Evolutionary conservation across 2,797 vertebrate genomes (phyloP).

Genomic region (Kryptopterus vitreolus): DNA sequence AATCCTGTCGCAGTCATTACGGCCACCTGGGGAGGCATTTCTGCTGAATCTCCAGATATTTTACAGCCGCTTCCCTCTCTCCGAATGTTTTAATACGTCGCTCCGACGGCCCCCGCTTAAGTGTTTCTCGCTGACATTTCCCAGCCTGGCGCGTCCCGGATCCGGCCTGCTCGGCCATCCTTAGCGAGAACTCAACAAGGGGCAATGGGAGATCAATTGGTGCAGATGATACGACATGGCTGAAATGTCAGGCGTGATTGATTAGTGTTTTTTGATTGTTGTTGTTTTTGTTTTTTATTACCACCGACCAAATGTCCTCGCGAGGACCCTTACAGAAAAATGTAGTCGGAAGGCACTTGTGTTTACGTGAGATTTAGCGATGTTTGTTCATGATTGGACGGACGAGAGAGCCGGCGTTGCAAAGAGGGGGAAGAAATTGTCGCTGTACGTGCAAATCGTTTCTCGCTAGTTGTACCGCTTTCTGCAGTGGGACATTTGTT

Average conservation of each 20-base stretch:
- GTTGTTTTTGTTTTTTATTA: background rate
- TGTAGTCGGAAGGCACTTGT: background rate
- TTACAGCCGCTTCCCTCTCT: conserved; percentile 27
- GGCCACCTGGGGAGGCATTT: conserved; percentile 36
- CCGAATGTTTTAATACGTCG: conserved; percentile 24
- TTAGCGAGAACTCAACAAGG: conserved; percentile 17
- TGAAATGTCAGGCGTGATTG: conserved; percentile 43
- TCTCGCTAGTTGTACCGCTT: background rate
- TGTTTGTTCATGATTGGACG: no score
- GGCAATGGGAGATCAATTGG: conserved; percentile 35
- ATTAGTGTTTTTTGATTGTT: background rate
- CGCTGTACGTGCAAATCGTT: background rate
- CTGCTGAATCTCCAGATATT: conserved; percentile 35
- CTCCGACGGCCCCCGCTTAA: conserved; percentile 13
- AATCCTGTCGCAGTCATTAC: conserved; percentile 30
- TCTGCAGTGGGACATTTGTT: background rate
- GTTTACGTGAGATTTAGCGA: background rate
- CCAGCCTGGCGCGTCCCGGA: background rate
- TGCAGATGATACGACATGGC: conserved; percentile 39
- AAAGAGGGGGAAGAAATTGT: background rate
- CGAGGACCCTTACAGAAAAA: background rate
- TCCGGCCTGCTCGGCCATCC: conserved; percentile 25
- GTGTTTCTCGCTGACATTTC: conserved; percentile 29
- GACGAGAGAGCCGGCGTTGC: no score
- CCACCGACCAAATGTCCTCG: background rate